Percentiles rank a stretch among this genome's conserved stretches.
phyloP scores from a whole-genome alignment of 2,113 vertebrate genomes.

The Alligator sinensis region DNA sequence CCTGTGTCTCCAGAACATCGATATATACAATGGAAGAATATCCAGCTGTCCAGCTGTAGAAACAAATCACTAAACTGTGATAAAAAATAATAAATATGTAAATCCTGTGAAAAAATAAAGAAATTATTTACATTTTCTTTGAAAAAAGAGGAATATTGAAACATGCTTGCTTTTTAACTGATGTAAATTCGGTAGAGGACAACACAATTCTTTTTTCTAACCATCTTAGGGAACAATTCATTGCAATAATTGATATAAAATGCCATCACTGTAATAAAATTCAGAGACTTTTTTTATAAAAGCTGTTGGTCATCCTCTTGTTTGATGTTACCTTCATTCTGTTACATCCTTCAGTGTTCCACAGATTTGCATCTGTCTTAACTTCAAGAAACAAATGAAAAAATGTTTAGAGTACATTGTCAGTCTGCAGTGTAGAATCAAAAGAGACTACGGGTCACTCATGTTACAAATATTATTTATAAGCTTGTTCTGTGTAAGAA shows the following conservation, averaged over 20 bases:
- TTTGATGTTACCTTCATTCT: slow-evolving; percentile 82
- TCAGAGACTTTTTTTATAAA: slow-evolving; percentile 86
- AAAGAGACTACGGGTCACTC: slow-evolving; percentile 82
- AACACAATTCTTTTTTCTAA: slow-evolving; percentile 96
- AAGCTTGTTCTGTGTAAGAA: slow-evolving; percentile 86
- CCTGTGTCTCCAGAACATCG: slow-evolving; percentile 84
- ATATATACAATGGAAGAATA: slow-evolving; percentile 77
- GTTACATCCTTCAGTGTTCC: slow-evolving; percentile 79
- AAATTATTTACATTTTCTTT: slow-evolving; percentile 88
- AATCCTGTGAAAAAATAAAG: slow-evolving; percentile 91
- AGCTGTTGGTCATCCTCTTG: slow-evolving; percentile 80
- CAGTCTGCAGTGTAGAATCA: slow-evolving; percentile 81
- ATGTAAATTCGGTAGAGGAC: slow-evolving; percentile 96
- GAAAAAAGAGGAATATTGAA: slow-evolving; percentile 87
- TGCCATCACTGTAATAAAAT: slow-evolving; percentile 94
- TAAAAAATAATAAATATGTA: slow-evolving; percentile 91
- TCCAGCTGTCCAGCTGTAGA: slow-evolving; percentile 84
- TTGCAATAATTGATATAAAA: slow-evolving; percentile 99
- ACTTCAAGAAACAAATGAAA: slow-evolving; percentile 82
- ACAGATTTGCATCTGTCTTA: slow-evolving; percentile 85
- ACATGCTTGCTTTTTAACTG: slow-evolving; percentile 98
- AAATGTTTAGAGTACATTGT: slow-evolving; percentile 76
- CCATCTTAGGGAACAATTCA: slow-evolving; percentile 96
- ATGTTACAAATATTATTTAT: slow-evolving; percentile 84
- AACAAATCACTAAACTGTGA: slow-evolving; percentile 89